A percentile compares a stretch with the other conserved stretches of the same genome.
Evolutionary conservation across 2,888 invertebrate species (phyloP).

Genomic region (Melieria omissa): DNA sequence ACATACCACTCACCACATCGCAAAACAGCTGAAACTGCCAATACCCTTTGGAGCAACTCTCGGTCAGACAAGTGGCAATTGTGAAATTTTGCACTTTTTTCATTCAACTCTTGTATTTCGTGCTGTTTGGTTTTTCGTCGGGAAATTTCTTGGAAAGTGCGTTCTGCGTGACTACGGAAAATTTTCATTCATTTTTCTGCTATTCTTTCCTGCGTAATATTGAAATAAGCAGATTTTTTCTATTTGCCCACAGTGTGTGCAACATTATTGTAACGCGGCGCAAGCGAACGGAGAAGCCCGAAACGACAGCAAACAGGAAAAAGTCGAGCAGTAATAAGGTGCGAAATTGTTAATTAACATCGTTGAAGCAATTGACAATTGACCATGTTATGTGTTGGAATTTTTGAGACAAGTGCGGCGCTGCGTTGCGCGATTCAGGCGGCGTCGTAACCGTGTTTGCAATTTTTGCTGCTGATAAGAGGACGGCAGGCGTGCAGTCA

Average conservation of each 20-base stretch:
- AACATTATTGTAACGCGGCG: neutral
- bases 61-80: neutral
- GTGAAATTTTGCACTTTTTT: slow-evolving; percentile 10
- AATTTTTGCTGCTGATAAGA: no score
- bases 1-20: no score
- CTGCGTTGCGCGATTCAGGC: no score
- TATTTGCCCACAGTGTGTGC: neutral
- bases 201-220: neutral
- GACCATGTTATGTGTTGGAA: no score
- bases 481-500: no score
- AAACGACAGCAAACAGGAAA: neutral
- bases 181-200: slow-evolving; percentile 7
- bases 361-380: neutral
- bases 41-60: no score
- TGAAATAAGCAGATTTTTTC: neutral
- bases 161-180: slow-evolving; percentile 11
- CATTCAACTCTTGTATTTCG: slow-evolving; percentile 30
- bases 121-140: slow-evolving; percentile 16
- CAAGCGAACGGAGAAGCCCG: neutral
- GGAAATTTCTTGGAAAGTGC: slow-evolving; percentile 20
- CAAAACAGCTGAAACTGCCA: no score
- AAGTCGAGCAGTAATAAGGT: slow-evolving; percentile 11
- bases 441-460: no score
- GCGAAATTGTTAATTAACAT: slow-evolving; percentile 25
- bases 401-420: no score